phyloP scores from a whole-genome alignment of 2,113 vertebrate genomes.

The Nothocercus nigrocapillus region DNA sequence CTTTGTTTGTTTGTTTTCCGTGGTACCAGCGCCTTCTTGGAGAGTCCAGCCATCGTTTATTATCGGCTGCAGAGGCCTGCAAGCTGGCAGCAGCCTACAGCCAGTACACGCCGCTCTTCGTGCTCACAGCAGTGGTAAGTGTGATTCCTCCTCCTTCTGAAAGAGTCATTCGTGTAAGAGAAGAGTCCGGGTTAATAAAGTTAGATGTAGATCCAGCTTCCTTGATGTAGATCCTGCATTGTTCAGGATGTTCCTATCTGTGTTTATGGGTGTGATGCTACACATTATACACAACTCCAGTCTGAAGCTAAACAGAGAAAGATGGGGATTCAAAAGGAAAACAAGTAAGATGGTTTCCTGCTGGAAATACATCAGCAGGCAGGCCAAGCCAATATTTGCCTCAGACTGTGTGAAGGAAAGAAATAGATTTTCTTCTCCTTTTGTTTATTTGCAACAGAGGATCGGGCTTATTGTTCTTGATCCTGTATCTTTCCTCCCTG shows the following conservation, averaged over 20 bases:
- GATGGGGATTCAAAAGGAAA: neutral
- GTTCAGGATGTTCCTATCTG: neutral
- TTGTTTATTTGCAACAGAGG: neutral
- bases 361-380: neutral
- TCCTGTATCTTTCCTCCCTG: neutral
- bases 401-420: neutral
- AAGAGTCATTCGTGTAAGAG: neutral
- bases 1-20: neutral
- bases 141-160: neutral
- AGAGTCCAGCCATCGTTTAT: constrained; percentile 82
- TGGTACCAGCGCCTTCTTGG: constrained; percentile 78
- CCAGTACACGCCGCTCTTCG: constrained; percentile 90
- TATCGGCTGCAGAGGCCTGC: constrained; percentile 89
- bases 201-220: neutral
- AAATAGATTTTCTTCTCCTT: neutral
- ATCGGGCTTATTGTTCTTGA: neutral
- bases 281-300: neutral
- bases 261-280: neutral
- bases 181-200: neutral
- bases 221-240: neutral
- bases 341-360: neutral
- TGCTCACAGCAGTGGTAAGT: constrained; percentile 89
- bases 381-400: neutral
- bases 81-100: constrained; percentile 89
- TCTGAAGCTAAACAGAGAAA: neutral